Conservation (phyloP, 1,140 invertebrate genomes). For the Reticulitermes speratus region DNA sequence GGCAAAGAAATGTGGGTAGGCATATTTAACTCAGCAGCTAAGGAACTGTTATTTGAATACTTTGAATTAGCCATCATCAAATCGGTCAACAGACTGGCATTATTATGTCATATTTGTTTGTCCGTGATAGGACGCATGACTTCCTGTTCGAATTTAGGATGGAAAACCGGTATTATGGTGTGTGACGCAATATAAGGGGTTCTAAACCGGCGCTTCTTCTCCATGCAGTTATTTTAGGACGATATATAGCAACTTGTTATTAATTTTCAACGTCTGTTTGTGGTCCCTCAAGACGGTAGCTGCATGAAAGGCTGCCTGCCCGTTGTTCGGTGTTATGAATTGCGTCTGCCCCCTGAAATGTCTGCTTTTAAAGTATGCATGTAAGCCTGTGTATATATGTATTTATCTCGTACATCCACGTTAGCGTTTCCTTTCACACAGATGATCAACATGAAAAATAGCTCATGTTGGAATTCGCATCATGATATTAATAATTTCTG, state of each 20-base stretch:
- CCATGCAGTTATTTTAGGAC: background rate
- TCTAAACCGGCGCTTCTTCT: background rate
- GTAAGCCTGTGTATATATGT: background rate
- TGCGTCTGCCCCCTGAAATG: background rate
- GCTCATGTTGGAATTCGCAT: background rate
- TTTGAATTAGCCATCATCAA: too few relatives aligned
- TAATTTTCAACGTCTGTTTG: background rate
- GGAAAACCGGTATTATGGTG: background rate
- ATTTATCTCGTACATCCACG: background rate
- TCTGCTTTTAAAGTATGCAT: background rate
- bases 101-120: background rate
- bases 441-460: constrained; percentile 1
- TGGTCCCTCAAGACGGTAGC: background rate
- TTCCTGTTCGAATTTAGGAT: background rate
- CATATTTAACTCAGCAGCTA: too few relatives aligned
- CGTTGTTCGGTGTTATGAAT: background rate
- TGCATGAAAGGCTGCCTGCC: background rate
- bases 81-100: too few relatives aligned
- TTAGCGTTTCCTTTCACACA: background rate
- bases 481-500: background rate
- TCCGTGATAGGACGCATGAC: too few relatives aligned
- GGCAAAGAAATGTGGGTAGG: too few relatives aligned
- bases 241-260: background rate
- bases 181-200: background rate
- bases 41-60: too few relatives aligned